phyloP scores from a whole-genome alignment of 2,113 vertebrate species.

The Ptilorrhoa leucosticta region DNA sequence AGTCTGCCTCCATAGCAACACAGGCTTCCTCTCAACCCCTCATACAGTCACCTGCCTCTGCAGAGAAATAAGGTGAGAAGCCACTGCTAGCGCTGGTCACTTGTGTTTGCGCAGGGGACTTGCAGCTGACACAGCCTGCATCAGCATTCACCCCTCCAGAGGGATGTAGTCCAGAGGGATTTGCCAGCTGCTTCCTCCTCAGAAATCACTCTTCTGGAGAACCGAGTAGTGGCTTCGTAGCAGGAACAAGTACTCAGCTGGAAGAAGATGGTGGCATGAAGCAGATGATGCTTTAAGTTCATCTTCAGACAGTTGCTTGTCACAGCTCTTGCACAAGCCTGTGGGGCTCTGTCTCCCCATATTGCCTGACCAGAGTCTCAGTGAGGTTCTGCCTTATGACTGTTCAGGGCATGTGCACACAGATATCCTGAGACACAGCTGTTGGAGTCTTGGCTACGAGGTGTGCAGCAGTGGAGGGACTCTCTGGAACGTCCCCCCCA shows the following conservation, averaged over 20 bases:
- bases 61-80: not conserved
- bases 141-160: not conserved
- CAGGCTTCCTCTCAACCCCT: not conserved
- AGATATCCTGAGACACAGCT: not conserved
- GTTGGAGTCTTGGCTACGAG: not conserved
- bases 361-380: not conserved
- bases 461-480: not conserved
- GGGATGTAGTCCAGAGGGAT: not conserved
- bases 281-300: not conserved
- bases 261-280: not conserved
- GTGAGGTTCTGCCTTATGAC: not conserved
- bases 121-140: not conserved
- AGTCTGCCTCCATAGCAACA: not conserved
- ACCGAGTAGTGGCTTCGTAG: fast-evolving
- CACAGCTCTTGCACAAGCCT: not conserved
- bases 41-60: not conserved
- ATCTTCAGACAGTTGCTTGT: not conserved
- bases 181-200: not conserved
- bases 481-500: not conserved
- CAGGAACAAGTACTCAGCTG: not conserved
- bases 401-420: not conserved
- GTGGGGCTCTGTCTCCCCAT: not conserved
- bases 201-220: not conserved
- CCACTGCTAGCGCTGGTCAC: not conserved
- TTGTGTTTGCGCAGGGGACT: not conserved